These are phyloP conservation scores for Philereme vetulata DNA, from an alignment of 2,888 invertebrate genomes.

Conservation along the genomic window DNA sequence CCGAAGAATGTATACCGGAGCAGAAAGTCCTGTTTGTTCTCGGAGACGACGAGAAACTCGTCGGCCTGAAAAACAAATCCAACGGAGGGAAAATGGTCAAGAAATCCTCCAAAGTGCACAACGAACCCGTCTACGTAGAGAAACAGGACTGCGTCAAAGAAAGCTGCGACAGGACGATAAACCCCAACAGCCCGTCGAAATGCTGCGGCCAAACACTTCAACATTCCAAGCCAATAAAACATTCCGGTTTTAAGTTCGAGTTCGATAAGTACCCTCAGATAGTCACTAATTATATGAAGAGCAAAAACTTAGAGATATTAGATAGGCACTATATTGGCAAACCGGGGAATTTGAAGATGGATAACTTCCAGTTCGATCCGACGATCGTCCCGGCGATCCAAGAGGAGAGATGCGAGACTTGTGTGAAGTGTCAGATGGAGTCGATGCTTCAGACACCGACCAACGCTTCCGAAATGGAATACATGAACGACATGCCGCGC, in stretches of 20 bases:
- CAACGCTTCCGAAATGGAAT: conserved; percentile 89
- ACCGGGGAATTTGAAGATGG: conserved; percentile 80
- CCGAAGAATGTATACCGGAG: conserved; percentile 59
- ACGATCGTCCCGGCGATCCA: conserved; percentile 73
- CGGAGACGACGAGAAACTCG: conserved; percentile 87
- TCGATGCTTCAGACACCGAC: conserved; percentile 89
- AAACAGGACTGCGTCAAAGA: conserved; percentile 47
- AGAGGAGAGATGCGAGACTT: conserved; percentile 80
- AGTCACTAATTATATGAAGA: conserved; percentile 89
- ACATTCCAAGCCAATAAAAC: conserved; percentile 85
- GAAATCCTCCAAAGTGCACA: conserved; percentile 63
- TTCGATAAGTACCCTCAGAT: conserved; percentile 90
- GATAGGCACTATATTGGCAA: conserved; percentile 84
- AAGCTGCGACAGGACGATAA: conserved; percentile 49
- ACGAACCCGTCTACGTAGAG: conserved; percentile 52
- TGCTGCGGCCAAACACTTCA: conserved; percentile 80
- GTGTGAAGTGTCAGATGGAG: conserved; percentile 79
- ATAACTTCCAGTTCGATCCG: conserved; percentile 79
- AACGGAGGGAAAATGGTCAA: conserved; percentile 70
- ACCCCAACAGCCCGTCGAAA: conserved; percentile 65
- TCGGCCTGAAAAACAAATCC: conserved; percentile 85
- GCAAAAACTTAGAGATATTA: conserved; percentile 87
- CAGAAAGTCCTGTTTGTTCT: conserved; percentile 87
- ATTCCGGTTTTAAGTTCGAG: conserved; percentile 89
- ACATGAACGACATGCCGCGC: conserved; percentile 74